A percentile compares a stretch with the other conserved stretches of the same genome.
Evolutionary conservation across 2,113 vertebrate species (phyloP).

Genomic region (Poeciliopsis occidentalis): DNA sequence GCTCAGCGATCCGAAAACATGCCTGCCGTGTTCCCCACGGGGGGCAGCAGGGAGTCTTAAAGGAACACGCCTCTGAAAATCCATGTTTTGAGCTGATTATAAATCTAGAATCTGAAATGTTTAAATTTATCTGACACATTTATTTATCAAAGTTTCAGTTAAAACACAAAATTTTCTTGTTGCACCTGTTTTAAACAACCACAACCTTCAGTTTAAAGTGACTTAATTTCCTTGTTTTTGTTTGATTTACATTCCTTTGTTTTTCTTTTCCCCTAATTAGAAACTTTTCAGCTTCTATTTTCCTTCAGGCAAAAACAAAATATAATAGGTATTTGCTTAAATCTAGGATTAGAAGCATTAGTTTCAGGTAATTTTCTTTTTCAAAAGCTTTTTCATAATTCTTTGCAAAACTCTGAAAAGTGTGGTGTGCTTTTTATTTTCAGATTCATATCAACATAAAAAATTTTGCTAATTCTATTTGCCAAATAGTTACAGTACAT

Average conservation of each 20-base stretch:
- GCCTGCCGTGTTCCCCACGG: slow-evolving; percentile 65
- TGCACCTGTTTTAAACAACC: background rate
- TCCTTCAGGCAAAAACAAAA: no score
- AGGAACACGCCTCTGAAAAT: slow-evolving; percentile 45
- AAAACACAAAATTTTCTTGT: background rate
- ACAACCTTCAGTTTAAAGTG: no score
- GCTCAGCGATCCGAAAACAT: slow-evolving; percentile 52
- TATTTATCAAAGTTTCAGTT: background rate
- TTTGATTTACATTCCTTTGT: no score
- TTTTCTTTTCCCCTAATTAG: no score
- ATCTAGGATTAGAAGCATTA: no score
- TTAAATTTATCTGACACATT: background rate
- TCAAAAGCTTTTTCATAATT: background rate
- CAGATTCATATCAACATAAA: no score
- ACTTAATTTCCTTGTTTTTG: no score
- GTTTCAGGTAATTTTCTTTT: no score
- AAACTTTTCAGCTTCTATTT: no score
- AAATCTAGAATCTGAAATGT: background rate
- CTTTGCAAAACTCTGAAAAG: background rate
- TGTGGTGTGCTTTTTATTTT: background rate
- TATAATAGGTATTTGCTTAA: no score
- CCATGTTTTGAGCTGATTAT: background rate
- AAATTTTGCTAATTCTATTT: no score
- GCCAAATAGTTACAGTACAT: no score
- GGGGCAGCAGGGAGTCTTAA: slow-evolving; percentile 46